Evolutionary conservation across 2,888 invertebrate genomes (phyloP).

Genomic region (Drosophila cognata): DNA sequence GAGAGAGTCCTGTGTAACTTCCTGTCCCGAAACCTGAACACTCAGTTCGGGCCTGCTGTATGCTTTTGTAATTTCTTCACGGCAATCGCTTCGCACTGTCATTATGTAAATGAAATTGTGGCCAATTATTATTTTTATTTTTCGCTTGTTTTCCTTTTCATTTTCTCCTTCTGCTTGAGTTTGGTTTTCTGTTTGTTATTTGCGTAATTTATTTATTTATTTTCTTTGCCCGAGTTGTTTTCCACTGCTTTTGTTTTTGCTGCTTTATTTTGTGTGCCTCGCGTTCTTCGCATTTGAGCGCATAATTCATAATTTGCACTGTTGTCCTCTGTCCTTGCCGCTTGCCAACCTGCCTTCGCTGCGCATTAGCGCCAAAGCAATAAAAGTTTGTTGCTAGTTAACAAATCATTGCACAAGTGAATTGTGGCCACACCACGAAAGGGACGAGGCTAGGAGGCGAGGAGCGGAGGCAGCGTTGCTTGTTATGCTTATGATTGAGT

Average conservation of each 20-base stretch:
- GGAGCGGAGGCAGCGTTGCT: neutral
- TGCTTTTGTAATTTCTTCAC: conserved; percentile 39
- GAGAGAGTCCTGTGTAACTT: neutral
- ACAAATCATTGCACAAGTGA: conserved; percentile 68
- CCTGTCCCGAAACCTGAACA: neutral
- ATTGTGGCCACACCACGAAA: conserved; percentile 14
- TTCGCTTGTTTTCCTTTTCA: conserved; percentile 20
- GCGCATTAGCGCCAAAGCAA: conserved; percentile 57
- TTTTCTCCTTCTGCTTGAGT: neutral
- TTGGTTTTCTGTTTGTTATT: conserved; percentile 47
- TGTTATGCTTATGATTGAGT: conserved; percentile 26
- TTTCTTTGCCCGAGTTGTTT: conserved; percentile 43
- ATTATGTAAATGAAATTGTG: conserved; percentile 83
- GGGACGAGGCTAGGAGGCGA: neutral
- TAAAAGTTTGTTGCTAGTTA: conserved; percentile 76
- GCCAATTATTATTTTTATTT: conserved; percentile 69
- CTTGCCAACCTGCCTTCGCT: neutral
- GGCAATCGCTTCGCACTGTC: conserved; percentile 71
- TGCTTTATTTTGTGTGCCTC: conserved; percentile 31
- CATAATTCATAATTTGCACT: conserved; percentile 73
- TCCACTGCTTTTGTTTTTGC: conserved; percentile 20
- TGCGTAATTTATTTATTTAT: conserved; percentile 73
- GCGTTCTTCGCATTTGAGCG: conserved; percentile 40
- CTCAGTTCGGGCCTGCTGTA: neutral
- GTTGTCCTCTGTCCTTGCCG: conserved; percentile 14